Evolutionary conservation across 2,113 vertebrate species (phyloP).

Genomic region (Empidonax traillii): DNA sequence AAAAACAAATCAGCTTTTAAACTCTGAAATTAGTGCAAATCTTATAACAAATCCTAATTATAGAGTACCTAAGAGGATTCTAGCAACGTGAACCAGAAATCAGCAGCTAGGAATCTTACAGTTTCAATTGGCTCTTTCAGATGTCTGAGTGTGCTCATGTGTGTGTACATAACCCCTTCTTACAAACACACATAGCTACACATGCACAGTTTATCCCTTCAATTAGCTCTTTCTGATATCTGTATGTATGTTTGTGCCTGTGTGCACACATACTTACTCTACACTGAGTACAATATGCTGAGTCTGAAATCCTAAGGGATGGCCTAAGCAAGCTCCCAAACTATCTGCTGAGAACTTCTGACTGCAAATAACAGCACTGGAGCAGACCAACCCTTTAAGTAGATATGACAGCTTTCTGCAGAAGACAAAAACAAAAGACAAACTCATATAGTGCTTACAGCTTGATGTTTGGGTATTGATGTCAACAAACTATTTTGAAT

Average conservation of each 20-base stretch:
- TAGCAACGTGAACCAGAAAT: neutral
- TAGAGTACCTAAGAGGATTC: neutral
- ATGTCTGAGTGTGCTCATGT: neutral
- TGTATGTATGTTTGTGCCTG: neutral
- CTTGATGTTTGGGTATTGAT: neutral
- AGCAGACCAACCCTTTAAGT: neutral
- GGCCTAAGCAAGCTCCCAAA: neutral
- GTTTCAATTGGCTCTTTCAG: neutral
- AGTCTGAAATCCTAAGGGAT: neutral
- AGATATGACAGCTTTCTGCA: neutral
- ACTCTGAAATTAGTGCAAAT: conserved; percentile 4
- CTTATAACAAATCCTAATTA: conserved; percentile 27
- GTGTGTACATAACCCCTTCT: neutral
- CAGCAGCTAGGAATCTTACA: neutral
- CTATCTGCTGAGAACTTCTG: neutral
- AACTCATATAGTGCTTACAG: neutral
- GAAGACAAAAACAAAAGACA: neutral
- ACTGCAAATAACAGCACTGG: neutral
- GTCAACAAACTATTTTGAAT: neutral
- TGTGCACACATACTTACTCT: neutral
- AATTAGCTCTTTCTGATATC: neutral
- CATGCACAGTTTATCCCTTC: neutral
- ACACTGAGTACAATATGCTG: neutral
- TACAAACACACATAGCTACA: neutral
- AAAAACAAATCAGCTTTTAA: conserved; percentile 10